phyloP scores from a whole-genome alignment of 1,140 invertebrate genomes.

The Drosophila watanabei region DNA sequence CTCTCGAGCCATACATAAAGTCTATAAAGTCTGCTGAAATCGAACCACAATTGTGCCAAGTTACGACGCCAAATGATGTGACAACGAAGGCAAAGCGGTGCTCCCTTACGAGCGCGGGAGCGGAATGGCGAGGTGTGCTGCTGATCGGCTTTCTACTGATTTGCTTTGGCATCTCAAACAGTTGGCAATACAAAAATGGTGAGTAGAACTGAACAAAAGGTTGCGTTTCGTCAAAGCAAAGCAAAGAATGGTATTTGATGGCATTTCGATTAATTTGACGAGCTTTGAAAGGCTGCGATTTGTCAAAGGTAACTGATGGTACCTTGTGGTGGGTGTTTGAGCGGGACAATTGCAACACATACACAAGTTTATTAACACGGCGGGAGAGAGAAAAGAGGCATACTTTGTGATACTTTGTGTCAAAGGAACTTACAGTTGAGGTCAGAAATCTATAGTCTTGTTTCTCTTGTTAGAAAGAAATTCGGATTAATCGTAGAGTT shows the following conservation, averaged over 20 bases:
- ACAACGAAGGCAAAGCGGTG: conserved; percentile 44
- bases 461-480: neutral
- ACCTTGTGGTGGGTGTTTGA: conserved; percentile 6
- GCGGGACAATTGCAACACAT: conserved; percentile 6
- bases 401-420: conserved; percentile 4
- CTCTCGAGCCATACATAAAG: conserved; percentile 57
- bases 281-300: conserved; percentile 11
- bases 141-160: conserved; percentile 59
- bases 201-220: conserved; percentile 33
- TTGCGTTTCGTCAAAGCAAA: conserved; percentile 16
- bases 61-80: conserved; percentile 29
- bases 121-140: conserved; percentile 21
- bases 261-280: conserved; percentile 48
- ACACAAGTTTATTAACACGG: conserved; percentile 54
- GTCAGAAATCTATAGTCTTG: too few relatives aligned
- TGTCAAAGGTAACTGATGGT: conserved; percentile 22
- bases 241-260: conserved; percentile 37
- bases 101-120: conserved; percentile 18
- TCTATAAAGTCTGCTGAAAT: conserved; percentile 55
- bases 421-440: neutral
- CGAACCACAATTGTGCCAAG: conserved; percentile 69
- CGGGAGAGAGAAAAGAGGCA: neutral
- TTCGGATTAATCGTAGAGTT: neutral
- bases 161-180: conserved; percentile 60
- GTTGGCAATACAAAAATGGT: conserved; percentile 76